A percentile compares a stretch with the other conserved stretches of the same genome.
Evolutionary conservation across 2,888 invertebrate genomes (phyloP).

Genomic region (Steromphala cineraria): DNA sequence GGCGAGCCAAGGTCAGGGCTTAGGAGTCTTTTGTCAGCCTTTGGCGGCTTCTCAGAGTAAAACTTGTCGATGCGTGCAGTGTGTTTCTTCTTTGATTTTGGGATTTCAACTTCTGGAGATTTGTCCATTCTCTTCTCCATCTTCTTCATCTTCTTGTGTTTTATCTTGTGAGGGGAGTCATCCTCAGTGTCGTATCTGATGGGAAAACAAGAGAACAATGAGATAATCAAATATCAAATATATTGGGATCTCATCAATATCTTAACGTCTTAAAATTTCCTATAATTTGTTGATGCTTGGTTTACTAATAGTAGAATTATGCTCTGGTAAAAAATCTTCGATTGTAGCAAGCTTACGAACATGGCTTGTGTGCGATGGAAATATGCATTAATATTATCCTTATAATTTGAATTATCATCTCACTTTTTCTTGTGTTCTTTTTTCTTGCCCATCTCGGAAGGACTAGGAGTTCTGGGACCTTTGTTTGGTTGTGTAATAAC

Average conservation of each 20-base stretch:
- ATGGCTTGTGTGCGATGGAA: too few species aligned
- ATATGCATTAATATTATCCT: too few species aligned
- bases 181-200: conserved; percentile 43
- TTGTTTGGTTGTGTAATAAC: neutral
- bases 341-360: too few species aligned
- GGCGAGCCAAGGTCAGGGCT: conserved; percentile 1
- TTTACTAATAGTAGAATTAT: too few species aligned
- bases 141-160: conserved; percentile 59
- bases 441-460: conserved; percentile 18
- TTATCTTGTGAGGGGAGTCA: conserved; percentile 45
- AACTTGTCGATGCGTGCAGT: conserved; percentile 21
- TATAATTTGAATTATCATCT: neutral
- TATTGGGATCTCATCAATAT: neutral
- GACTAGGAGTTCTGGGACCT: conserved; percentile 12
- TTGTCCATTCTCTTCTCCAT: conserved; percentile 18
- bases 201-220: neutral
- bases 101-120: conserved; percentile 6
- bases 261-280: too few species aligned
- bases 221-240: too few species aligned
- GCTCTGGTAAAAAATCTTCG: too few species aligned
- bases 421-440: conserved; percentile 34
- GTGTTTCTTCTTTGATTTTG: conserved; percentile 31
- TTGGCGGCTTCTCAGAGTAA: neutral
- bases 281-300: too few species aligned
- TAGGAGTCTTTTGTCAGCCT: conserved; percentile 11